These are phyloP conservation scores for Neofelis nebulosa DNA, from an alignment of 2,113 vertebrate species.

Conservation along the genomic window DNA sequence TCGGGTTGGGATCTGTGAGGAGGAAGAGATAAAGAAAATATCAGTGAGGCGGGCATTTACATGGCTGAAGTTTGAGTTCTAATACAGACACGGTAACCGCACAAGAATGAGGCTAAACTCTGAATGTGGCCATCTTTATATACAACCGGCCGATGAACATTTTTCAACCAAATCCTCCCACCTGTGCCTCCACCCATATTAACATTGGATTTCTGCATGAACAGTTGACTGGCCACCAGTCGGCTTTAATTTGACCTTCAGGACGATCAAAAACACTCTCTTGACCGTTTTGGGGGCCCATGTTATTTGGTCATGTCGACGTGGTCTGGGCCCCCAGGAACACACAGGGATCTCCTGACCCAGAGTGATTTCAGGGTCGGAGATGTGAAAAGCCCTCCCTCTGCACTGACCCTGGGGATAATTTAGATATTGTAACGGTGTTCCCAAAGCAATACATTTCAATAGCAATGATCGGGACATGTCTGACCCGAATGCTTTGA, in stretches of 20 bases:
- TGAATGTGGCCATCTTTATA: slow-evolving; percentile 3
- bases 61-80: slow-evolving; percentile 19
- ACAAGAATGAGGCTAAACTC: slow-evolving; percentile 35
- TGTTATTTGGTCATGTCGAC: neutral
- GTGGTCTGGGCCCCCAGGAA: neutral
- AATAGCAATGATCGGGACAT: neutral
- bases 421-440: neutral
- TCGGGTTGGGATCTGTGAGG: slow-evolving; percentile 64
- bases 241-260: slow-evolving; percentile 27
- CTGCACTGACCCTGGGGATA: neutral
- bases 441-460: neutral
- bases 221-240: neutral
- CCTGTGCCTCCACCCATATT: neutral
- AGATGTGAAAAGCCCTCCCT: neutral
- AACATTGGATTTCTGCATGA: neutral
- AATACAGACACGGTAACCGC: neutral
- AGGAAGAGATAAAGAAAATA: slow-evolving; percentile 64
- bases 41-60: slow-evolving; percentile 36
- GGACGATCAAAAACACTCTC: neutral
- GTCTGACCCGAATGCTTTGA: neutral
- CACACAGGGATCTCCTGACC: neutral
- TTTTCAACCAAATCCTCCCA: neutral
- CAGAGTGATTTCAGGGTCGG: neutral
- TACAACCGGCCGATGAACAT: neutral
- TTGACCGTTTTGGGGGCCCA: neutral